Evolutionary conservation across 2,113 vertebrate genomes (phyloP), one percentile per base, ranked within the genome.

Genomic region (Electrona antarctica): DNA sequence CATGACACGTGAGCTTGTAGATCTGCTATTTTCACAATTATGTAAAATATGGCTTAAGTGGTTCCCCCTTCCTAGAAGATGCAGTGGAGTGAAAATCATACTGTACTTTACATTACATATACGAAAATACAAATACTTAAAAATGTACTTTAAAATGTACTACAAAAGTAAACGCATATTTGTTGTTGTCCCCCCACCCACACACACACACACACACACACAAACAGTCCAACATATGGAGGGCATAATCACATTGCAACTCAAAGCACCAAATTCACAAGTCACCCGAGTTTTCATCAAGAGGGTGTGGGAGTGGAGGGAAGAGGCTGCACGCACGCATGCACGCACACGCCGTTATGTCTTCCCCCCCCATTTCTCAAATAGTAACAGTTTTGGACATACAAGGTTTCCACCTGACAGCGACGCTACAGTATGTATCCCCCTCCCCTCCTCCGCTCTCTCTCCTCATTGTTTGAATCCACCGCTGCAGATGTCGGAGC

Each of bases 161-260:
- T n/a, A n/a, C n/a, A 21, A 21, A 21, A 21, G 21, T 21, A 21
- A 21, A 21, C 1, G 21, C 21, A 21, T 21, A 21, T 21, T 21
- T 2, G 21, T 21, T 2, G 21, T 21, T 21, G 21, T 21, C 21
- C 21, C 21, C 21, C 21, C 21, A 41, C 33, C 3, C 33, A 1
- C 33, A 41, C 1, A 41, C 29, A 33, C 29, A 33, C 29, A 33
- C 29, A 33, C 29, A 33, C 29, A 33, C 33, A 41, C 33, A 41
- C 33, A 41, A 3, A 41, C 33, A 41, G 3, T 4, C 33, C 3
- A 3, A 41, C 61, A 80, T 67, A 82, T 59, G 65, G 72, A 79
- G 70, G 69, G 64, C 70, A 80, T 90, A 86, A 90, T 86, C 84
- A 88, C 73, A 76, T 71, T 76, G 79, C 62, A 81, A 69, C 84